phyloP scores from a whole-genome alignment of 2,113 vertebrate genomes.

The Antechinus stuartii region DNA sequence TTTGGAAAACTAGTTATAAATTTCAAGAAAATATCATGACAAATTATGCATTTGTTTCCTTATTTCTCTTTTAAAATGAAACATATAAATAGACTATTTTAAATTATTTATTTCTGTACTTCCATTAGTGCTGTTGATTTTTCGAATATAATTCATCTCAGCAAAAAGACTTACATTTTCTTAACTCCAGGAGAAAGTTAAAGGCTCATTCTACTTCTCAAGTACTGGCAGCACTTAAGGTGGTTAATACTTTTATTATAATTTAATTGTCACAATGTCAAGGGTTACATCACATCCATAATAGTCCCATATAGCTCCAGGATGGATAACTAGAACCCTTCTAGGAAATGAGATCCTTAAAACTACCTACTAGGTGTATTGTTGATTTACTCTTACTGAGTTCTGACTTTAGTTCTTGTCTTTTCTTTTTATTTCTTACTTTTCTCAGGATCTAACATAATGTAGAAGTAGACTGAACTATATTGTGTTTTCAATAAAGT shows the following conservation, averaged over 20 bases:
- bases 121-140: slow-evolving; percentile 29
- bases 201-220: neutral
- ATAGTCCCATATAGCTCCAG: neutral
- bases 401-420: neutral
- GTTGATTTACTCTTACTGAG: neutral
- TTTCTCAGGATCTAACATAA: neutral
- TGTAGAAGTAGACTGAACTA: neutral
- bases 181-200: neutral
- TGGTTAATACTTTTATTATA: neutral
- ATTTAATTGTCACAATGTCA: neutral
- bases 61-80: slow-evolving; percentile 26
- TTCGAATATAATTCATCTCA: neutral
- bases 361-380: neutral
- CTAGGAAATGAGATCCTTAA: neutral
- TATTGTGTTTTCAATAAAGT: neutral
- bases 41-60: neutral
- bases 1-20: slow-evolving; percentile 9
- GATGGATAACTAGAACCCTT: neutral
- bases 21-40: neutral
- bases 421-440: neutral
- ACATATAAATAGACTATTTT: neutral
- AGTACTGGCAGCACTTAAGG: neutral
- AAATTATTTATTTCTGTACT: neutral
- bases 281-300: neutral
- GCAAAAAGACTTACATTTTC: neutral